Base-by-base conservation (phyloP, 2,888 invertebrate species). In the Hoplodrina blanda region DNA sequence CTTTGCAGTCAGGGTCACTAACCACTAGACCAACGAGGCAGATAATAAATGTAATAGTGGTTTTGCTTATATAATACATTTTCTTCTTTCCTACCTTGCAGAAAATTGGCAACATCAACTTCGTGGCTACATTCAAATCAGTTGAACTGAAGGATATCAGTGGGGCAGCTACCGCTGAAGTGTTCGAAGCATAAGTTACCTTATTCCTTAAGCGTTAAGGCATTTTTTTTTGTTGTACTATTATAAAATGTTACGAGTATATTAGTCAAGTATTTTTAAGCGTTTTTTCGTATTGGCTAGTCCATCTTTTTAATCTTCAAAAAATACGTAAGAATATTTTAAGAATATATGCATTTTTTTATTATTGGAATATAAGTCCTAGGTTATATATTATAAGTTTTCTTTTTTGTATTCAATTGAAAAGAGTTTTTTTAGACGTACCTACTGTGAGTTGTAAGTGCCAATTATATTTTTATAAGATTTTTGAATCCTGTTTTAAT, bases 91-190 rank as follows among this genome's bases (percentile, higher is more conserved):
- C 61, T 71, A 57, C 7, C 20, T 80, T 88, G 50, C 92, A 97
- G 93, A 96, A 96, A 90, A 82, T 94, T 0, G 98, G 98, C 6
- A 96, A 96, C 65, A 97, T 97, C 74, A 97, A 96, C 86, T 94
- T 98, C 68, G 96, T 98, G 15, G 97, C 97, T 0, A 97, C 97
- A 15, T 98, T 98, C 91, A 96, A 96, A 61, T 97, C 98, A 0
- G 96, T 92, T 41, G 97, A 98, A 87, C 93, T 98, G 13, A 96
- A 97, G 67, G 98, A 98, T 85, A 96, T 98, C 73, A 97, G 96
- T 8, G 98, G 98, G 50, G 97, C 97, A 0, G 96, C 96, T 25
- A 96, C 95, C 57, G 95, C 96, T 1, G 97, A 97, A 65, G 97
- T 97, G 2, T 93, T 91, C 57, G 95, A 95, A 74, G 95, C 90